phyloP scores from a whole-genome alignment of 2,113 vertebrate genomes.

The Anthoscopus minutus region DNA sequence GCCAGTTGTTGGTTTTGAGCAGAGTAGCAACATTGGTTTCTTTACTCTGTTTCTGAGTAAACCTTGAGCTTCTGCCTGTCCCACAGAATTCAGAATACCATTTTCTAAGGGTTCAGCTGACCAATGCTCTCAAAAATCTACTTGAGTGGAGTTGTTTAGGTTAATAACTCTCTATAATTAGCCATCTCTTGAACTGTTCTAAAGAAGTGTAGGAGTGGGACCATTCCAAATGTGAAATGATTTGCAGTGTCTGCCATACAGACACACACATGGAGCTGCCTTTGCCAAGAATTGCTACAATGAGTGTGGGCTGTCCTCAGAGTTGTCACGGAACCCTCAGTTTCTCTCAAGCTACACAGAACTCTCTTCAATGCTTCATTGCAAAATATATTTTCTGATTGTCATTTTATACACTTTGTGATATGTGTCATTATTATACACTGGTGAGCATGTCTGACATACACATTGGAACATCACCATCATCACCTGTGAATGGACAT shows the following conservation, averaged over 20 bases:
- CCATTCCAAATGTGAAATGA: not conserved
- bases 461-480: not conserved
- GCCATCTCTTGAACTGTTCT: not conserved
- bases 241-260: not conserved
- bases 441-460: not conserved
- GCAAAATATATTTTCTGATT: not conserved
- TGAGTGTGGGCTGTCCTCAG: not conserved
- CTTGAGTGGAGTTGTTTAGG: not conserved
- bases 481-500: not conserved
- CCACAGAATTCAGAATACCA: not conserved
- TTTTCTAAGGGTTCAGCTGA: not conserved
- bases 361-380: not conserved
- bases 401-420: not conserved
- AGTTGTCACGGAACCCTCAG: fast-evolving
- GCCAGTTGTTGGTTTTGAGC: not conserved
- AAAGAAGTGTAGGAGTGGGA: not conserved
- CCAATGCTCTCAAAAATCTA: not conserved
- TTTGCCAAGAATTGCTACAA: not conserved
- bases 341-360: not conserved
- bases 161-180: not conserved
- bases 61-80: not conserved
- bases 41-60: not conserved
- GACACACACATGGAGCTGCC: not conserved
- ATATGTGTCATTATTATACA: not conserved
- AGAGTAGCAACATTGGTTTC: not conserved